Percentiles rank a stretch among this genome's conserved stretches.
Conservation (phyloP, 2,113 vertebrate species). For the Embiotoca jacksoni region DNA sequence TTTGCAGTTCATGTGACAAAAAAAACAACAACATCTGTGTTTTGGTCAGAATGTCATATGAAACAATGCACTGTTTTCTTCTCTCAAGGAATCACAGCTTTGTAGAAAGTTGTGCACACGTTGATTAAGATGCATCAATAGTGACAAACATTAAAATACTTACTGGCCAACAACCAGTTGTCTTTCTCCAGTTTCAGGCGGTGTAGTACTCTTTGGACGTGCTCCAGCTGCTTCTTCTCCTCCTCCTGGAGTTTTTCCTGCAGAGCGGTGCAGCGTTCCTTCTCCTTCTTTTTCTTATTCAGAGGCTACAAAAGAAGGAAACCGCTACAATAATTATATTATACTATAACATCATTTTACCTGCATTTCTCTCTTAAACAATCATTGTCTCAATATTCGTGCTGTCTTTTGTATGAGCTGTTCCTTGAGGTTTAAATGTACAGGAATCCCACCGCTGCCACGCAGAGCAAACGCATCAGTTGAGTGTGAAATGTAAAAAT, state of each 20-base stretch:
- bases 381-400: neutral
- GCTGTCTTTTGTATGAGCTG: neutral
- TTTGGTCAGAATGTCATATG: no score
- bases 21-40: no score
- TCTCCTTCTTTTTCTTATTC: slow-evolving; percentile 99
- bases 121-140: neutral
- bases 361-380: slow-evolving; percentile 1
- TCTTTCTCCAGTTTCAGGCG: slow-evolving; percentile 98
- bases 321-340: neutral
- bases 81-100: neutral
- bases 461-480: neutral
- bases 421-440: neutral
- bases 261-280: slow-evolving; percentile 96
- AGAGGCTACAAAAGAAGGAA: slow-evolving; percentile 84
- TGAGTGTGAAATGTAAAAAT: no score
- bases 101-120: neutral
- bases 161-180: slow-evolving; percentile 98
- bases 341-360: neutral
- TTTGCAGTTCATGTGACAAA: no score
- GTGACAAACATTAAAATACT: slow-evolving; percentile 65
- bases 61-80: neutral
- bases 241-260: slow-evolving; percentile 98
- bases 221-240: slow-evolving; percentile 97
- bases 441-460: neutral
- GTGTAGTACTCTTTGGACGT: slow-evolving; percentile 94